Conservation (phyloP, 2,888 invertebrate species). For the Nomada ruficornis region DNA sequence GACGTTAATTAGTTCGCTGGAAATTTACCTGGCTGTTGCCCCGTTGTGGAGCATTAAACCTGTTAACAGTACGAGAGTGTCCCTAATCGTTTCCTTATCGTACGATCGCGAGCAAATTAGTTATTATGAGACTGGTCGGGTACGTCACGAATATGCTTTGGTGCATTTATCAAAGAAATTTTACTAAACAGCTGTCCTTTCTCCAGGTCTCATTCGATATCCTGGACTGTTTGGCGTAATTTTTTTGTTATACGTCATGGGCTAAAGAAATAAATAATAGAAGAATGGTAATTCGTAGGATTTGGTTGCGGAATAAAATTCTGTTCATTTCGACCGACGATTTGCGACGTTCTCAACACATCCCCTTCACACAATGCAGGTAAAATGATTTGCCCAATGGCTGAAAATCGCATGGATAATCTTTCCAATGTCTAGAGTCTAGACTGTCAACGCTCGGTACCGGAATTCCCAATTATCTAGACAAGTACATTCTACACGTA, state of each 20-base stretch:
- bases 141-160: conserved; percentile 5
- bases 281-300: not conserved
- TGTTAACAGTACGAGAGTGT: conserved; percentile 28
- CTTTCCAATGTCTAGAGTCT: conserved; percentile 22
- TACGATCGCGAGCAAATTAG: not conserved
- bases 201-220: not conserved
- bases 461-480: conserved; percentile 52
- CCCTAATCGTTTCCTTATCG: not conserved
- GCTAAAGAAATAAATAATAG: conserved; percentile 9
- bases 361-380: not conserved
- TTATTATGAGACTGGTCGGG: conserved; percentile 5
- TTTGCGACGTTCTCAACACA: not conserved
- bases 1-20: conserved; percentile 48
- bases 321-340: not conserved
- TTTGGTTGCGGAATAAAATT: conserved; percentile 3
- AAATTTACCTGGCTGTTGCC: conserved; percentile 30
- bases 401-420: conserved; percentile 41
- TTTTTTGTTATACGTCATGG: not conserved
- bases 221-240: conserved; percentile 1
- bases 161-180: conserved; percentile 13
- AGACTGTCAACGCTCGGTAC: not conserved
- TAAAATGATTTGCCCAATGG: conserved; percentile 41
- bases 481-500: not conserved
- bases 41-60: conserved; percentile 42
- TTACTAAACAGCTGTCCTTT: conserved; percentile 5